Base-by-base conservation (phyloP, 1,140 invertebrate genomes). In the Potamilus streckersoni region DNA sequence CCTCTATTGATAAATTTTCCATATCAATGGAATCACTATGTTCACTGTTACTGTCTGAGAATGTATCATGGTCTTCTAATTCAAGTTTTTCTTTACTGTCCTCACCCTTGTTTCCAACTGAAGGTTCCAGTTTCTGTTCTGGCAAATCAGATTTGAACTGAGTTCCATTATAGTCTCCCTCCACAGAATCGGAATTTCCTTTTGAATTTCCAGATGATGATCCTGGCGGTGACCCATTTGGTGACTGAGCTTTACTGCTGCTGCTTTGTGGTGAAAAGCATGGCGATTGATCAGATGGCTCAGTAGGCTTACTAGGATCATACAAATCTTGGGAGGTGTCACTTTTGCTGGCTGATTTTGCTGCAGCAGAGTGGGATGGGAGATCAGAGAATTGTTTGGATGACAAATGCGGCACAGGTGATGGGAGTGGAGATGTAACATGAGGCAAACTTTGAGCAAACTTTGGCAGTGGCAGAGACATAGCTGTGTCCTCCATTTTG, bases 1-100 rank as follows among this genome's bases (percentile, higher is more conserved):
- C 96, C 83, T 98, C 96, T 69, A 97, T 91, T 31, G 90, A 90
- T 57, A 82, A 74, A 71, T 81, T 79, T 64, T 83, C 82, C 55
- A 74, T 70, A 59, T 68, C 64, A 69, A 80, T 76, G 70, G 72
- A 67, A 68, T 67, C 55, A 69, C 31, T 65, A 49, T 71, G 71
- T 16, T 75, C 76, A 79, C 80, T 81, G 61, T 79, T 79, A 73
- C 77, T 82, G 69, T 87, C 86, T 14, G 86, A 87, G 56, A 84
- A 80, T 58, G 67, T 79, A 60, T 83, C 82, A 74, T 86, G 82
- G 60, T 80, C 72, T 62, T 82, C 76, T 60, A 49, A 58, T 59
- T 80, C 76, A 69, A 19, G 15, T n/a, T 20, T 17, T 31, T 49
- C 49, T 59, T 73, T 73, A 58, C 38, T 49, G 38, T 49, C 56